Evolutionary conservation across 2,113 vertebrate genomes (phyloP), one percentile per base, ranked within the genome.

Genomic region (Sitta europaea): DNA sequence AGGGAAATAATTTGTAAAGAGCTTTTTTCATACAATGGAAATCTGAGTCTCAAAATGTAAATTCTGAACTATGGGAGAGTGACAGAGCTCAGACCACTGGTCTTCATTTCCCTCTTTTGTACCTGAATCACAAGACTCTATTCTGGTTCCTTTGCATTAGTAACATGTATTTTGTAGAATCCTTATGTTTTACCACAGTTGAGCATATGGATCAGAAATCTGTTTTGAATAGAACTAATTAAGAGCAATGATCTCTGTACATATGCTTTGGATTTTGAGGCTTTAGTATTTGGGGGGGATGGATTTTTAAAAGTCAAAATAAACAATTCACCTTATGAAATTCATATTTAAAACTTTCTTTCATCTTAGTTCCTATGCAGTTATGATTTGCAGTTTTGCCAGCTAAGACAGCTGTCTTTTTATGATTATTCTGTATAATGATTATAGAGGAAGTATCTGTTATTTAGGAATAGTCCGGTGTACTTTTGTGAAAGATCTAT

Each of bases 161-260:
- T 62, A 42, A 33, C 11, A 0, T n/a, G 16, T 50, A 76, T 92
- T 73, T 57, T 83, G 54, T 58, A 35, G 50, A 20, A 88, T 75
- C 40, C 24, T 29, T 62, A 14, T 45, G 47, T 89, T 94, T 45
- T 87, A 53, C 57, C 75, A 54, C 58, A 89, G 4, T 75, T 0
- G 0, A 92, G 23, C 73, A 61, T 81, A 58, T 68, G 76, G 77
- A 79, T 78, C 61, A 35, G 35, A 88, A 94, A 92, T 87, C 57
- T 94, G 80, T 54, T 96, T 87, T 92, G 63, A 79, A 85, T 96
- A 38, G 29, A 87, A 45, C 65, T 91, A 76, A 95, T 94, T 85
- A 78, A 27, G 43, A 78, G 54, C 54, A 87, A 82, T 66, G 62
- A 90, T 33, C 50, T 76, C 20, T 76, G 10, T 66, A 53, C 89